Evolutionary conservation across 2,113 vertebrate species (phyloP).

Genomic region (Hemiscyllium ocellatum): DNA sequence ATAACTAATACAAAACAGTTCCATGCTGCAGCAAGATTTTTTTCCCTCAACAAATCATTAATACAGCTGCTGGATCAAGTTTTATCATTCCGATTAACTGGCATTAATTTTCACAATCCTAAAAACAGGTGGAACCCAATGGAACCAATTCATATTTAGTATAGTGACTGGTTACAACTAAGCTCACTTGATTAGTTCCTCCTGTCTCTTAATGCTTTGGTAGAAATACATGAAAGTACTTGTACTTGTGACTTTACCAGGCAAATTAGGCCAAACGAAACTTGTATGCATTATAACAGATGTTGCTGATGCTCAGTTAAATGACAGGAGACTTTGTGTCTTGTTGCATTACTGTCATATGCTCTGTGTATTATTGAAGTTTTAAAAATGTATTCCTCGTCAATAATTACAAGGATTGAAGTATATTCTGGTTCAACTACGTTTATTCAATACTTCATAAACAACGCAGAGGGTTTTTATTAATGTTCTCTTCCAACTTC

Average conservation of each 20-base stretch:
- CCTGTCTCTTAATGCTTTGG: slow-evolving; percentile 15
- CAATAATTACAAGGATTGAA: slow-evolving; percentile 29
- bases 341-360: slow-evolving; percentile 33
- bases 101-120: slow-evolving; percentile 4
- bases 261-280: slow-evolving; percentile 35
- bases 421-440: background rate
- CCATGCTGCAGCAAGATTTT: background rate
- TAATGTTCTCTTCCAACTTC: background rate
- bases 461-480: background rate
- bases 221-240: slow-evolving; percentile 19
- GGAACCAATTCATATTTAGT: slow-evolving; percentile 6
- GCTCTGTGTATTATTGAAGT: slow-evolving; percentile 24
- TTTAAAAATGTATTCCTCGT: slow-evolving; percentile 25
- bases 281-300: slow-evolving; percentile 33
- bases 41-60: background rate
- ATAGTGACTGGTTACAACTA: background rate
- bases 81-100: background rate
- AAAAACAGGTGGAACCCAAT: slow-evolving; percentile 19
- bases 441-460: slow-evolving; percentile 17
- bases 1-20: background rate
- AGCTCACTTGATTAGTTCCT: slow-evolving; percentile 30
- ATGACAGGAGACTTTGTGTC: slow-evolving; percentile 35
- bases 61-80: background rate
- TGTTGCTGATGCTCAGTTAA: slow-evolving; percentile 31
- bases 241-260: slow-evolving; percentile 34